These are phyloP conservation scores for Bos javanicus DNA, from an alignment of 2,113 vertebrate genomes.

Conservation along the genomic window DNA sequence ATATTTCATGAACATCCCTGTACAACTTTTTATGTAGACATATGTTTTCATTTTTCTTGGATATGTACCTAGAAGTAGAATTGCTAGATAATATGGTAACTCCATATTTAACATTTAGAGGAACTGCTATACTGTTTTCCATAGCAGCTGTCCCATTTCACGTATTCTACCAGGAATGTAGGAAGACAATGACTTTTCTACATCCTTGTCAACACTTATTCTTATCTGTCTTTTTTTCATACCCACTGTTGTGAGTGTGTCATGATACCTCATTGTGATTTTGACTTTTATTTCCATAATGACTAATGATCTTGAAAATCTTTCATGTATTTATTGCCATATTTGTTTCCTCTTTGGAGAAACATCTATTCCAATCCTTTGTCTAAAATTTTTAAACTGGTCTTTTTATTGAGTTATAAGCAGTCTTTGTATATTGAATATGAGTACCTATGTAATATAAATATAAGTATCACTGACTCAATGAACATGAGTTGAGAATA, in stretches of 20 bases:
- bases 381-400: not conserved
- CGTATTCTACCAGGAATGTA: not conserved
- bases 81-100: not conserved
- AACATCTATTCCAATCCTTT: not conserved
- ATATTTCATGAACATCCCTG: not conserved
- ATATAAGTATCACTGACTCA: not conserved
- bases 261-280: not conserved
- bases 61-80: not conserved
- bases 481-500: not conserved
- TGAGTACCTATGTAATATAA: not conserved
- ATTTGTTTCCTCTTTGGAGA: not conserved
- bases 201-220: not conserved
- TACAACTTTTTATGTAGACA: not conserved
- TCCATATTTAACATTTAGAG: not conserved
- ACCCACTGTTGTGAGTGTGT: too few relatives aligned
- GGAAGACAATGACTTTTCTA: not conserved
- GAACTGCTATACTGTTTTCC: not conserved
- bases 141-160: not conserved
- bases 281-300: not conserved
- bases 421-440: not conserved
- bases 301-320: not conserved
- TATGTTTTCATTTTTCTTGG: not conserved
- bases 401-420: not conserved
- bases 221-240: not conserved
- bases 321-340: not conserved